Evolutionary conservation across 1,140 invertebrate species (phyloP).

Genomic region (Drosophila dunni): DNA sequence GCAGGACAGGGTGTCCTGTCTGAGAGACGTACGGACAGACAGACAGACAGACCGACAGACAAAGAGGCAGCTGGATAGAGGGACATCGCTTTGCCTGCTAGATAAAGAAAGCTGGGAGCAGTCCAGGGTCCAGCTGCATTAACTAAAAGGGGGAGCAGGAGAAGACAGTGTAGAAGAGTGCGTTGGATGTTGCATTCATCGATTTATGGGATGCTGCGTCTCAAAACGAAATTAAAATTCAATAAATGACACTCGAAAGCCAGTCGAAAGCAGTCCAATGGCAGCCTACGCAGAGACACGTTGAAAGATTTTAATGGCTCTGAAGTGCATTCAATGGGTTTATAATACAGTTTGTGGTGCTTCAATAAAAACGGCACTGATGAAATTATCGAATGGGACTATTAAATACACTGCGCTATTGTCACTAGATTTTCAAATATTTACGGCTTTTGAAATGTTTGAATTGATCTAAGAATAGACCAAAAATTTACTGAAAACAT

Average conservation of each 20-base stretch:
- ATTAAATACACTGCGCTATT: slow-evolving; percentile 5
- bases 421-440: not conserved
- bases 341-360: slow-evolving; percentile 42
- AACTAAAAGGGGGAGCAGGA: not conserved
- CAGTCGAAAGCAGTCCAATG: slow-evolving; percentile 15
- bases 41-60: slow-evolving; percentile 25
- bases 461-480: no score
- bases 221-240: slow-evolving; percentile 68
- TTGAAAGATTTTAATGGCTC: slow-evolving; percentile 53
- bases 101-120: slow-evolving; percentile 1
- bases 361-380: slow-evolving; percentile 9
- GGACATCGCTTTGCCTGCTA: not conserved
- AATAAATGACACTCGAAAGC: slow-evolving; percentile 67
- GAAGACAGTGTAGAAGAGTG: slow-evolving; percentile 2
- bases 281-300: slow-evolving; percentile 54
- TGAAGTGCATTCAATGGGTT: slow-evolving; percentile 33
- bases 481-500: no score
- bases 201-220: slow-evolving; percentile 60
- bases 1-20: slow-evolving; percentile 13
- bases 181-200: slow-evolving; percentile 50
- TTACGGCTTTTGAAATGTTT: no score
- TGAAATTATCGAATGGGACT: slow-evolving; percentile 7
- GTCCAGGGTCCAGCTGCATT: slow-evolving; percentile 36
- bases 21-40: not conserved
- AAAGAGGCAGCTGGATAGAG: slow-evolving; percentile 13